phyloP scores from a whole-genome alignment of 2,888 invertebrate genomes.

The Scaptomyza tumidula region DNA sequence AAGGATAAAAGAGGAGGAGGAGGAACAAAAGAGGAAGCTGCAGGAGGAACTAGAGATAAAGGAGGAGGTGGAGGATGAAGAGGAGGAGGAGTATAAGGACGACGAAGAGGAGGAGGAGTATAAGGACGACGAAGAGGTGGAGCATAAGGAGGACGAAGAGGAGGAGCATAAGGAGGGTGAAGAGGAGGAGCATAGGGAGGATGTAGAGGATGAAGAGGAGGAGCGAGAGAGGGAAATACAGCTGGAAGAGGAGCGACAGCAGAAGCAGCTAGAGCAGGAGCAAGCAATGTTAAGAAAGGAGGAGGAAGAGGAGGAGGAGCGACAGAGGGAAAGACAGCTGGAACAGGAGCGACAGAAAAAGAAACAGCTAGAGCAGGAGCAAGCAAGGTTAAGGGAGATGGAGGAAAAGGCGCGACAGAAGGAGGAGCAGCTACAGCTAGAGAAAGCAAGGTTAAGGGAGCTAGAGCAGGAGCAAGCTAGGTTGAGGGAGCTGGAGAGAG shows the following conservation, averaged over 20 bases:
- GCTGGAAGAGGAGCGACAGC: not conserved
- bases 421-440: not conserved
- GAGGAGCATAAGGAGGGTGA: not conserved
- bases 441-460: no score
- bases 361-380: not conserved
- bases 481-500: not conserved
- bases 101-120: no score
- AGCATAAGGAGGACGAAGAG: not conserved
- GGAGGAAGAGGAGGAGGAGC: not conserved
- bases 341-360: no score
- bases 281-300: no score
- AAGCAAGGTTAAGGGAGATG: no score
- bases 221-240: not conserved
- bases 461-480: not conserved
- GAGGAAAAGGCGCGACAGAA: not conserved
- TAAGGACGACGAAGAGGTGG: not conserved
- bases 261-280: not conserved
- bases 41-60: not conserved
- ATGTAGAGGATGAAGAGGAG: no score
- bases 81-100: not conserved
- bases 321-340: not conserved
- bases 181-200: no score
- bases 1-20: not conserved
- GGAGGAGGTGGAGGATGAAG: not conserved
- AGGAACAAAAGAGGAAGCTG: not conserved